phyloP scores from a whole-genome alignment of 1,140 invertebrate species.

The Drosophila albomicans region DNA sequence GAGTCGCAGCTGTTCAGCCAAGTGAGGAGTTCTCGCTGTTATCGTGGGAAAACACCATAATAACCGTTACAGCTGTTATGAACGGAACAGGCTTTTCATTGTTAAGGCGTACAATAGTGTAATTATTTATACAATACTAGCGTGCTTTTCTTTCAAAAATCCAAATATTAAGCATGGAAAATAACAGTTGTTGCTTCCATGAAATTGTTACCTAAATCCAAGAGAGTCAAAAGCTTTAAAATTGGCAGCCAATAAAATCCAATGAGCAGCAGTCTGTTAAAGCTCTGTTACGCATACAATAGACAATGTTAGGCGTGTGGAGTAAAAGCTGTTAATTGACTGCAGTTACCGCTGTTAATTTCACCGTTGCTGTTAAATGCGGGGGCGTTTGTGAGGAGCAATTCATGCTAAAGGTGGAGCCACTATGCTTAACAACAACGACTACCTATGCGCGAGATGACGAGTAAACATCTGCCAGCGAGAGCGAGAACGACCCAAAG shows the following conservation, averaged over 20 bases:
- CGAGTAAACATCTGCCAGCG: constrained; percentile 61
- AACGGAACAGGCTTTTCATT: too few species aligned
- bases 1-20: constrained; percentile 2
- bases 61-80: too few species aligned
- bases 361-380: constrained; percentile 25
- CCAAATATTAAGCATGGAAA: too few species aligned
- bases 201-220: too few species aligned
- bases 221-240: too few species aligned
- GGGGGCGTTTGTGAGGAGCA: constrained; percentile 32
- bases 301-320: not conserved
- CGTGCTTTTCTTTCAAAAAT: too few species aligned
- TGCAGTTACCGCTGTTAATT: not conserved
- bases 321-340: too few species aligned
- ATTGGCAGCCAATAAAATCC: too few species aligned
- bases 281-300: not conserved
- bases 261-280: too few species aligned
- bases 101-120: too few species aligned
- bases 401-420: constrained; percentile 9
- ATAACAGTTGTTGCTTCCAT: too few species aligned
- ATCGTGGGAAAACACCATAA: not conserved
- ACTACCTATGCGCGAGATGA: constrained; percentile 8
- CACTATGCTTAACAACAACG: constrained; percentile 22
- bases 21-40: constrained; percentile 11
- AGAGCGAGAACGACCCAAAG: constrained; percentile 52
- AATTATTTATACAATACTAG: too few species aligned